These are phyloP conservation scores for Mythimna loreyi DNA, from an alignment of 2,888 invertebrate species.

Conservation along the genomic window DNA sequence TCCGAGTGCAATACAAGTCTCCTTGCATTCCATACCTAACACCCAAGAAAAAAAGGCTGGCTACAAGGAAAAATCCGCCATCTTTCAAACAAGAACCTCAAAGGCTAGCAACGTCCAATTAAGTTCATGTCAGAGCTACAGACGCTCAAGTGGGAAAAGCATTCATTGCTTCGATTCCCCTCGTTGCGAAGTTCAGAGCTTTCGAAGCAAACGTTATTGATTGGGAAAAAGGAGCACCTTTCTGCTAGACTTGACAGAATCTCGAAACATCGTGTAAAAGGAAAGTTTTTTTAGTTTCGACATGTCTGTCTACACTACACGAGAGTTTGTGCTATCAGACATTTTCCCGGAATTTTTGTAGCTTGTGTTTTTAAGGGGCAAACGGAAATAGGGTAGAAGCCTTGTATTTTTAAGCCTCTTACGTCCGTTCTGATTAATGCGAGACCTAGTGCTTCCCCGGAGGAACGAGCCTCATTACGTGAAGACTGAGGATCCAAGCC, in stretches of 20 bases:
- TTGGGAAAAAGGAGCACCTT: slow-evolving; percentile 28
- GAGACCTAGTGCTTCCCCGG: slow-evolving; percentile 36
- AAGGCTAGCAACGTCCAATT: slow-evolving; percentile 60
- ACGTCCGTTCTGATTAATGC: slow-evolving; percentile 33
- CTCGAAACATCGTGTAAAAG: neutral
- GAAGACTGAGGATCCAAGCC: slow-evolving; percentile 6
- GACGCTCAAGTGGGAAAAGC: slow-evolving; percentile 47
- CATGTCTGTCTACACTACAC: neutral
- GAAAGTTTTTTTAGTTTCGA: slow-evolving; percentile 2
- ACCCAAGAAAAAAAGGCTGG: slow-evolving; percentile 17
- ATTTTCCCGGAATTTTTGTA: neutral
- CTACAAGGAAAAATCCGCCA: slow-evolving; percentile 39
- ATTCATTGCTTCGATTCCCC: slow-evolving; percentile 46
- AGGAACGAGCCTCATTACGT: slow-evolving; percentile 31
- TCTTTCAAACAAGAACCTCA: slow-evolving; percentile 49
- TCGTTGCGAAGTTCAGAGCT: slow-evolving; percentile 43
- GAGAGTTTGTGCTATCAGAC: neutral
- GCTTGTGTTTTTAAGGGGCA: slow-evolving; percentile 8
- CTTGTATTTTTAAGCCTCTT: slow-evolving; percentile 47
- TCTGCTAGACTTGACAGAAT: slow-evolving; percentile 12
- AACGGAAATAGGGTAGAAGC: slow-evolving; percentile 10
- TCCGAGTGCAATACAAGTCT: slow-evolving; percentile 20
- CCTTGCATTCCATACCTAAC: slow-evolving; percentile 32
- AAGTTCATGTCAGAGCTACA: slow-evolving; percentile 48
- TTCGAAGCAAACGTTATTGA: slow-evolving; percentile 47